Evolutionary conservation across 1,140 invertebrate species (phyloP).

Genomic region (Artemia franciscana): DNA sequence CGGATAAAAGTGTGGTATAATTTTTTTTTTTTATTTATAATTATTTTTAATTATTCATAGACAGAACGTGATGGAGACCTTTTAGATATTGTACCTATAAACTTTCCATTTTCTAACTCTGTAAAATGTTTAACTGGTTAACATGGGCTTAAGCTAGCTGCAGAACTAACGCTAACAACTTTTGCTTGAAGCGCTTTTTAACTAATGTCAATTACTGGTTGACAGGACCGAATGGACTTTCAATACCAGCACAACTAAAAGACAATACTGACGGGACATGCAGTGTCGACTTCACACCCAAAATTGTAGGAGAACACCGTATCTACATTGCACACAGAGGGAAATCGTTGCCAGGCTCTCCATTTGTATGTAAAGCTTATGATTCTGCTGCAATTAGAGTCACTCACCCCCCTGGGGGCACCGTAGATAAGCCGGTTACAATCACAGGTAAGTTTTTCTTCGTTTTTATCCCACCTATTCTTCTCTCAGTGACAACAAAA

Average conservation of each 20-base stretch:
- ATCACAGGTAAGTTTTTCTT: constrained; percentile 49
- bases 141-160: too few species aligned
- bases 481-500: too few species aligned
- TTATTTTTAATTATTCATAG: too few species aligned
- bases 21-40: too few species aligned
- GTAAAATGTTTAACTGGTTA: too few species aligned
- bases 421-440: constrained; percentile 75
- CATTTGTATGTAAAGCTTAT: constrained; percentile 81
- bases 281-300: constrained; percentile 61
- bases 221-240: constrained; percentile 29
- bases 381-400: constrained; percentile 85
- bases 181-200: neutral
- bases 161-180: too few species aligned
- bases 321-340: constrained; percentile 39
- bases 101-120: too few species aligned
- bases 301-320: constrained; percentile 66
- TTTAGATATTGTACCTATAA: too few species aligned
- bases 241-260: constrained; percentile 62
- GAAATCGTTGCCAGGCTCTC: constrained; percentile 45
- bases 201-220: neutral
- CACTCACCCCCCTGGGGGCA: constrained; percentile 64
- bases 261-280: constrained; percentile 41
- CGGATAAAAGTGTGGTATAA: too few species aligned
- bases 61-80: too few species aligned
- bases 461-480: too few species aligned